Percentiles rank a stretch among this genome's conserved stretches.
Conservation (phyloP, 2,888 invertebrate species). For the Xanthorhoe spadicearia region DNA sequence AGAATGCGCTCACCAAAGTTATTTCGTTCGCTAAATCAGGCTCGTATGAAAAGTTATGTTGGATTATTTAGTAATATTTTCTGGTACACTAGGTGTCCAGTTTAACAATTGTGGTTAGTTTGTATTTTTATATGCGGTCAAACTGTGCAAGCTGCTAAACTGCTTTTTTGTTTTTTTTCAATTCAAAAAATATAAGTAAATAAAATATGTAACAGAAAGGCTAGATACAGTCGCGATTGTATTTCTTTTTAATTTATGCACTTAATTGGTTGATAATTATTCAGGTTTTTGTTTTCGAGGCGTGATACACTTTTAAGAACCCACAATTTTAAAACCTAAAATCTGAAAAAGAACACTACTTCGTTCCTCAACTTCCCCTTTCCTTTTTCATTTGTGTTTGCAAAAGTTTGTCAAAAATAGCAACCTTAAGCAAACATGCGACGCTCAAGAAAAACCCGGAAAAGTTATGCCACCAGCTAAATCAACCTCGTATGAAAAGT, state of each 20-base stretch:
- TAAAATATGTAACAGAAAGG: too few relatives aligned
- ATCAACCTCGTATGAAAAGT: slow-evolving; percentile 73
- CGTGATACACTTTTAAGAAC: too few relatives aligned
- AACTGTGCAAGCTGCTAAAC: not conserved
- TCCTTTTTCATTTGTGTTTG: not conserved
- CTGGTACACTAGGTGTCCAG: not conserved
- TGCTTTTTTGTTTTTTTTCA: too few relatives aligned
- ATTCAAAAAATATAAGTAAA: too few relatives aligned
- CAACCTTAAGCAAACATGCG: not conserved
- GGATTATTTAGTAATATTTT: slow-evolving; percentile 19
- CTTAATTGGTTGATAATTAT: too few relatives aligned
- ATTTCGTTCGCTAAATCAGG: slow-evolving; percentile 64
- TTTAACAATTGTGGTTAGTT: not conserved
- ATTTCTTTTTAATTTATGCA: too few relatives aligned
- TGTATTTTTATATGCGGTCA: not conserved
- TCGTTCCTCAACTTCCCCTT: too few relatives aligned
- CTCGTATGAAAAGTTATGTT: slow-evolving; percentile 70
- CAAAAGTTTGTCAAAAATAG: not conserved
- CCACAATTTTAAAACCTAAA: too few relatives aligned
- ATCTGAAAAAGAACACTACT: too few relatives aligned
- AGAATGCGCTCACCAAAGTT: slow-evolving; percentile 43
- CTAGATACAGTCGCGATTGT: too few relatives aligned
- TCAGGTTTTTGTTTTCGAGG: too few relatives aligned
- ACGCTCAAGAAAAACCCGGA: slow-evolving; percentile 6
- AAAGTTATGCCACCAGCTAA: slow-evolving; percentile 61